These are phyloP conservation scores for Melanchra persicariae DNA, from an alignment of 2,888 invertebrate genomes.

Conservation along the genomic window DNA sequence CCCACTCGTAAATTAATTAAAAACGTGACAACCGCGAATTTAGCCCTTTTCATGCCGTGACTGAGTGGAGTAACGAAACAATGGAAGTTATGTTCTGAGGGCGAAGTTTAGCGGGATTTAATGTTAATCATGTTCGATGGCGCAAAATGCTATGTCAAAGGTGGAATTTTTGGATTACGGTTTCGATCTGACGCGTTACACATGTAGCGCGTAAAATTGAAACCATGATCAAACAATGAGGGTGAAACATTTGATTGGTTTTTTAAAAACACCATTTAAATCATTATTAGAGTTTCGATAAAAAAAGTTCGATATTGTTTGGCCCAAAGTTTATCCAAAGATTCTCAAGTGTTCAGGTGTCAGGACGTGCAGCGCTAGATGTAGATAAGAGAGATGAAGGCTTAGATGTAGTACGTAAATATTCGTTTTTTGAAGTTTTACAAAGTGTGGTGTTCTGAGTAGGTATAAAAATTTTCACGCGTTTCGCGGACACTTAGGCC, in stretches of 20 bases:
- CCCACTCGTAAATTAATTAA: conserved; percentile 88
- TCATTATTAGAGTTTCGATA: too few species aligned
- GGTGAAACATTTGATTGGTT: background rate
- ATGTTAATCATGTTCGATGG: conserved; percentile 69
- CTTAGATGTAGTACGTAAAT: too few species aligned
- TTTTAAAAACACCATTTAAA: too few species aligned
- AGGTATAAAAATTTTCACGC: background rate
- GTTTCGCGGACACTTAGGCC: background rate
- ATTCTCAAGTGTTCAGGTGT: too few species aligned
- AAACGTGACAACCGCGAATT: conserved; percentile 87
- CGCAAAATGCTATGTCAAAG: conserved; percentile 26
- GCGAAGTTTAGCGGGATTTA: conserved; percentile 70
- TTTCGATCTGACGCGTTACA: background rate
- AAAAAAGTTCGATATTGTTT: too few species aligned
- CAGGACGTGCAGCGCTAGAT: too few species aligned
- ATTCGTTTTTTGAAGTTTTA: too few species aligned
- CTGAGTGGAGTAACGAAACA: conserved; percentile 71
- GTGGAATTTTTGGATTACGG: background rate
- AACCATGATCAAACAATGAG: background rate
- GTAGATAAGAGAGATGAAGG: too few species aligned
- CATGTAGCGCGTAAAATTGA: too few species aligned
- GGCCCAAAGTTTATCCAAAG: too few species aligned
- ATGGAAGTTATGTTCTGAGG: conserved; percentile 61
- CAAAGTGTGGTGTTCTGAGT: background rate
- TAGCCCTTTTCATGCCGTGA: conserved; percentile 82